phyloP scores from a whole-genome alignment of 2,888 invertebrate genomes.

The Lamellibrachia satsuma region DNA sequence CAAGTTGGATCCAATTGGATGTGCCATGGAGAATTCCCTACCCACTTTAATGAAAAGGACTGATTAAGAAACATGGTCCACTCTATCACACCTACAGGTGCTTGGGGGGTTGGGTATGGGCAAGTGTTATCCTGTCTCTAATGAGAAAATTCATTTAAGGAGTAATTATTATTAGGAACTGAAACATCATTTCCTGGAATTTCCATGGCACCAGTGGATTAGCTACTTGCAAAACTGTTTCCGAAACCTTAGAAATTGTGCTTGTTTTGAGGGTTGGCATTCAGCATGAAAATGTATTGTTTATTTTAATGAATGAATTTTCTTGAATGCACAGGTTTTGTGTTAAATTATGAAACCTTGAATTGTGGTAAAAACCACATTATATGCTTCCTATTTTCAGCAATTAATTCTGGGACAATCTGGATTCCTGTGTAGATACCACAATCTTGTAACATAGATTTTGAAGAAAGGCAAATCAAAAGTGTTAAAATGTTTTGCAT shows the following conservation, averaged over 20 bases:
- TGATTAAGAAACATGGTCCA: neutral
- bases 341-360: neutral
- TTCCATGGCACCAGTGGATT: no score
- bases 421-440: no score
- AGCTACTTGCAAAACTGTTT: no score
- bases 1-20: neutral
- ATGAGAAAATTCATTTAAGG: neutral
- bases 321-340: neutral
- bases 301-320: no score
- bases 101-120: neutral
- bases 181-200: neutral
- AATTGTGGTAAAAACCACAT: neutral
- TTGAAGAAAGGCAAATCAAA: no score
- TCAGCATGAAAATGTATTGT: no score
- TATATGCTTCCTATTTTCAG: neutral
- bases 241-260: no score
- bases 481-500: no score
- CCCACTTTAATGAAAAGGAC: neutral
- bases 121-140: no score
- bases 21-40: neutral
- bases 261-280: no score
- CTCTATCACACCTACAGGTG: neutral
- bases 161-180: neutral
- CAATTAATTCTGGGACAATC: neutral
- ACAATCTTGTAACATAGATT: no score